Evolutionary conservation across 1,140 invertebrate genomes (phyloP).

Genomic region (Arctopsyche grandis): DNA sequence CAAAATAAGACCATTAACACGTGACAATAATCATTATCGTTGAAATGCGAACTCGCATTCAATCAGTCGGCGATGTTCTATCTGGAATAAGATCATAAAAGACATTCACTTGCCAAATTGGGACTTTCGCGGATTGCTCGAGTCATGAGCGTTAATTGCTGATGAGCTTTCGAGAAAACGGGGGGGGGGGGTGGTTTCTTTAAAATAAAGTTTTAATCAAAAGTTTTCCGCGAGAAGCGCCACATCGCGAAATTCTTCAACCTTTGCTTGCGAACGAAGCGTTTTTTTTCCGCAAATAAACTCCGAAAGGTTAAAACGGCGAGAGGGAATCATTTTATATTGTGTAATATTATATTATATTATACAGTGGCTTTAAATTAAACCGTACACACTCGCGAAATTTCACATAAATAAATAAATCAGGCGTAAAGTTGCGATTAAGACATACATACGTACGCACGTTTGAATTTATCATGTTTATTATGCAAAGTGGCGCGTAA

Average conservation of each 20-base stretch:
- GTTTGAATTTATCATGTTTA: neutral
- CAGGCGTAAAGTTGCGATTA: neutral
- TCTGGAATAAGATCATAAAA: no score
- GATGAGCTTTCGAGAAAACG: neutral
- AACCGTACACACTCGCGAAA: neutral
- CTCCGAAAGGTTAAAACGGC: no score
- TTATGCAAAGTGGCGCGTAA: neutral
- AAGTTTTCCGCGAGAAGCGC: no score
- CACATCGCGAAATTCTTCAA: no score
- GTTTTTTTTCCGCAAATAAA: no score
- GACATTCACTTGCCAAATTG: neutral
- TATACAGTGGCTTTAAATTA: neutral
- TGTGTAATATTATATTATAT: neutral
- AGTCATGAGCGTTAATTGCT: neutral
- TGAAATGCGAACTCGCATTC: no score
- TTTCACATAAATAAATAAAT: neutral
- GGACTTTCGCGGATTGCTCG: neutral
- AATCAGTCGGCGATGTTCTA: no score
- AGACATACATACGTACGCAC: neutral
- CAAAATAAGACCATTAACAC: no score
- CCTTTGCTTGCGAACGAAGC: no score
- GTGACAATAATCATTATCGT: no score
- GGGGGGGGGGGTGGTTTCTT: no score
- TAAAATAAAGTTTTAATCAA: no score
- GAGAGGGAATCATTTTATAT: neutral